Evolutionary conservation across 2,888 invertebrate species (phyloP).

Genomic region (Hemicrepidius hirtus): DNA sequence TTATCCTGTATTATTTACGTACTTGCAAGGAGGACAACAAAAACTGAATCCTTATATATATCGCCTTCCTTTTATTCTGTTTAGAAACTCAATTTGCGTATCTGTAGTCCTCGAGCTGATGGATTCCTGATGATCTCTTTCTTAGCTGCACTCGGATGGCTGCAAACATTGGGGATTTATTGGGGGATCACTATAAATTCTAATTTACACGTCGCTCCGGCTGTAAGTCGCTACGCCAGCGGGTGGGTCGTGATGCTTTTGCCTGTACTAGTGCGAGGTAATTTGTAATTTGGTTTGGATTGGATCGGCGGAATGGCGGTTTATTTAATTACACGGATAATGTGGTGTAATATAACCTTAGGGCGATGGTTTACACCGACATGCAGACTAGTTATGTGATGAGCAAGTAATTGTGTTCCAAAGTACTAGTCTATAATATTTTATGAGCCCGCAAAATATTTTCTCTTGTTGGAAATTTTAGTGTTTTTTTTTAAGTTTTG

Average conservation of each 20-base stretch:
- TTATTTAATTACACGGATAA: constrained; percentile 61
- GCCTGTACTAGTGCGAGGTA: constrained; percentile 48
- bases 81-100: constrained; percentile 55
- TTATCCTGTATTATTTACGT: constrained; percentile 32
- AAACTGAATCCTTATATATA: constrained; percentile 20
- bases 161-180: constrained; percentile 59
- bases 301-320: constrained; percentile 56
- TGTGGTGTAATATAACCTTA: constrained; percentile 55
- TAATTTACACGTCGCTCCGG: constrained; percentile 59
- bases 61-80: constrained; percentile 49
- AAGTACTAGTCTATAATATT: not conserved
- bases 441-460: too few species aligned
- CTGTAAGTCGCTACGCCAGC: constrained; percentile 47
- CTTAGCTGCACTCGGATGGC: constrained; percentile 51
- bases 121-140: constrained; percentile 57
- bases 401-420: constrained; percentile 36
- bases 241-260: constrained; percentile 33
- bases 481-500: too few species aligned
- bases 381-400: constrained; percentile 25
- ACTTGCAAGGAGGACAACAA: constrained; percentile 30
- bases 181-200: constrained; percentile 59
- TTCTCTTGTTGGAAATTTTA: too few species aligned
- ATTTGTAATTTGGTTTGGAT: constrained; percentile 61
- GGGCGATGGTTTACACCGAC: constrained; percentile 45
- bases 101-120: constrained; percentile 55